Conservation (phyloP, 2,888 invertebrate species). For the Orchesellides sinensis region DNA sequence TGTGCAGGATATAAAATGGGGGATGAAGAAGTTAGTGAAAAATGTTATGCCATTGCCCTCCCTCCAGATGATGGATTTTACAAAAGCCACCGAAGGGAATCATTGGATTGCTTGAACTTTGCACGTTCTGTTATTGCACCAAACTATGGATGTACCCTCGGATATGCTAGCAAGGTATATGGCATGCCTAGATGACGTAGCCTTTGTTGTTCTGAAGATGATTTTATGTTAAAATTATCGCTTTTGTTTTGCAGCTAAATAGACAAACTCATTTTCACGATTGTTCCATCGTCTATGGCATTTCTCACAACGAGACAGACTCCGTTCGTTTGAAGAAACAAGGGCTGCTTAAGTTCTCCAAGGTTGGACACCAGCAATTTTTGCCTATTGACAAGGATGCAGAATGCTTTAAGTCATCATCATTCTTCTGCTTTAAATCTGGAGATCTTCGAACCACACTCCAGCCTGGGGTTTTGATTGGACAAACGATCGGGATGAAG, state of each 20-base stretch:
- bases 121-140: constrained; percentile 70
- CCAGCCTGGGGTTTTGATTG: constrained; percentile 69
- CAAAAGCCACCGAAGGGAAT: constrained; percentile 47
- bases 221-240: not conserved
- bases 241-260: constrained; percentile 63
- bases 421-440: constrained; percentile 70
- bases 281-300: constrained; percentile 71
- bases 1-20: constrained; percentile 71
- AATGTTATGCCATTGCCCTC: constrained; percentile 70
- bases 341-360: constrained; percentile 70
- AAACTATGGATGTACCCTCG: constrained; percentile 70
- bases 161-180: constrained; percentile 73
- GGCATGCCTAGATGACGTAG: not conserved
- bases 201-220: no score
- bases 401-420: constrained; percentile 71
- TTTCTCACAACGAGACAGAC: constrained; percentile 55
- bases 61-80: constrained; percentile 70
- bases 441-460: constrained; percentile 73
- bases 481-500: constrained; percentile 65
- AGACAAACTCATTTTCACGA: constrained; percentile 67
- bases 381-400: constrained; percentile 69
- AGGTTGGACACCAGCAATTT: constrained; percentile 70
- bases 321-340: constrained; percentile 59
- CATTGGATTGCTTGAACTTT: constrained; percentile 69
- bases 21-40: constrained; percentile 71